These are phyloP conservation scores for Manduca sexta DNA, from an alignment of 1,140 invertebrate species.

Conservation along the genomic window DNA sequence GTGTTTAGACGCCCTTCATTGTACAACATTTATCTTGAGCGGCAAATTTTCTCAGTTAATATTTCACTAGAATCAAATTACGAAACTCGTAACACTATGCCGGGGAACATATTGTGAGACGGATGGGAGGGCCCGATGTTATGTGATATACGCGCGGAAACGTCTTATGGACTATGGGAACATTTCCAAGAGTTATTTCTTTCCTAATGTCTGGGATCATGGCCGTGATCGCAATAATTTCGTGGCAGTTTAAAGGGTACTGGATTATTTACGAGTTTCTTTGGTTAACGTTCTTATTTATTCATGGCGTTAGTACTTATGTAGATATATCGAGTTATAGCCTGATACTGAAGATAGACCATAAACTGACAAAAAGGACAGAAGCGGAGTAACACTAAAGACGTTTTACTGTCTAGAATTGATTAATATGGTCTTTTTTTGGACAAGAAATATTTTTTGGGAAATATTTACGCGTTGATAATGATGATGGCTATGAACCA, in stretches of 20 bases:
- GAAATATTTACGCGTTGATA: not conserved
- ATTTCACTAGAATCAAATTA: slow-evolving; percentile 62
- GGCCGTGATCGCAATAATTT: slow-evolving; percentile 25
- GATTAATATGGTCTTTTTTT: not conserved
- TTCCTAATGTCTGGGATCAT: slow-evolving; percentile 30
- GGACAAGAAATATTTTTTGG: not conserved
- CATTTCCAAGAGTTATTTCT: slow-evolving; percentile 39
- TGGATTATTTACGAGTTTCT: not conserved
- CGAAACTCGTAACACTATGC: slow-evolving; percentile 39
- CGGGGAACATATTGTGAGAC: slow-evolving; percentile 47
- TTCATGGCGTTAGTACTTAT: not conserved
- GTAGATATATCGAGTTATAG: not conserved
- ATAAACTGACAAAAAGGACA: too few relatives aligned
- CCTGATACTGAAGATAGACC: too few relatives aligned
- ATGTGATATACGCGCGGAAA: slow-evolving; percentile 42
- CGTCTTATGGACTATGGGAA: slow-evolving; percentile 39
- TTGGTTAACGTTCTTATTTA: not conserved
- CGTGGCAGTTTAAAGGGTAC: slow-evolving; percentile 20
- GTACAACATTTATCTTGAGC: slow-evolving; percentile 25
- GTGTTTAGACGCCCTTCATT: slow-evolving; percentile 1
- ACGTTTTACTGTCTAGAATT: too few relatives aligned
- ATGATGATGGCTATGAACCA: not conserved
- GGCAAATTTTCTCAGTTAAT: slow-evolving; percentile 52
- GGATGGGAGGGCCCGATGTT: slow-evolving; percentile 31
- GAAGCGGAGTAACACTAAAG: too few relatives aligned